Base-by-base conservation (phyloP, 2,797 vertebrate genomes). In the Martes flavigula region DNA sequence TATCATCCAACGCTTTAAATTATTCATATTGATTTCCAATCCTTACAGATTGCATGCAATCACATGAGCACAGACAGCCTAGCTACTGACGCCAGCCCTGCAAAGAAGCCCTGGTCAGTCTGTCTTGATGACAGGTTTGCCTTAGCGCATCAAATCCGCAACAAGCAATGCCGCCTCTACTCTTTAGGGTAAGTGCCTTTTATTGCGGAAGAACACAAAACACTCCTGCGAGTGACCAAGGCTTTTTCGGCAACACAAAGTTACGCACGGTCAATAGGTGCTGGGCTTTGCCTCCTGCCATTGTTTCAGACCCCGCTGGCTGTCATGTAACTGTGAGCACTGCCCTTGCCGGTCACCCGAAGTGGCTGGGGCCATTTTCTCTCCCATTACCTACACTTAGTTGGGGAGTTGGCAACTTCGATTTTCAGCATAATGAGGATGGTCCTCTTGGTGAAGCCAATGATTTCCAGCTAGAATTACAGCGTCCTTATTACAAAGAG, bases 101-200 rank as follows among this genome's bases (percentile, higher is more conserved):
- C 95, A 46, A 96, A 96, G 64, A 99, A 98, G 70, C 98, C 99
- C 48, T 99, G 99, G 99, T 97, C 98, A 0, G 88, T 99, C 86
- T 99, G 99, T 97, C 98, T 99, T 97, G 99, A 99, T 48, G 99
- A 99, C 90, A 98, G 98, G 89, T 99, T 99, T 98, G 99, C 98
- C 98, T 99, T 99, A 97, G 95, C 96, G 88, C 99, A 99, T 97
- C 99, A 98, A 82, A 99, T 99, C 92, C 98, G 98, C 79, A 99
- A 75, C 95, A 99, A 99, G 98, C 99, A 98, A 87, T 99, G 99
- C 95, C 98, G 99, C 23, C 98, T 99, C 75, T 99, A 99, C 98
- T 99, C 99, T 35, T 99, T 99, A 48, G 99, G 99, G 99, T 99
- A 98, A 98, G 99, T 90, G 87, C 40, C 38, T 81, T 30, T 62